phyloP scores from a whole-genome alignment of 1,140 invertebrate species.

The Luehdorfia chinensis region DNA sequence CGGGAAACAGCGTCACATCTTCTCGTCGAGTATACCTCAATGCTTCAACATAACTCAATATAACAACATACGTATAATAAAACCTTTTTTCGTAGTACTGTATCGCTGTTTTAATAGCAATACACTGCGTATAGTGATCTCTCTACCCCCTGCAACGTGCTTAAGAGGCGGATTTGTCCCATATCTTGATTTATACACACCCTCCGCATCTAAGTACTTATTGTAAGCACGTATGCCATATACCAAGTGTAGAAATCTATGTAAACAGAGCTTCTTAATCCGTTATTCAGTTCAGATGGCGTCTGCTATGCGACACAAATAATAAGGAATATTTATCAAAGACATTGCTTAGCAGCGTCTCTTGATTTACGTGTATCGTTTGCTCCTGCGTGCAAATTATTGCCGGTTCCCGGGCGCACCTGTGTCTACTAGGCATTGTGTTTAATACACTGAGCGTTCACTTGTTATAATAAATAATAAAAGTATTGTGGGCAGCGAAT shows the following conservation, averaged over 20 bases:
- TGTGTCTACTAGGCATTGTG: conserved; percentile 30
- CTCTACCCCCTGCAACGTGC: background rate
- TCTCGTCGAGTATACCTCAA: too few relatives aligned
- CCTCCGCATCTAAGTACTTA: background rate
- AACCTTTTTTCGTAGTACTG: too few relatives aligned
- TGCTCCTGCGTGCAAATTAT: conserved; percentile 46
- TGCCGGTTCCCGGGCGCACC: conserved; percentile 35
- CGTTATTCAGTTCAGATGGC: background rate
- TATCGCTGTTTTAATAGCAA: too few relatives aligned
- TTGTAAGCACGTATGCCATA: background rate
- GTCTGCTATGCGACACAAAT: conserved; percentile 24
- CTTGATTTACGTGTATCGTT: conserved; percentile 48
- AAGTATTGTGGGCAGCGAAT: conserved; percentile 16
- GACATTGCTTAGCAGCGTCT: conserved; percentile 33
- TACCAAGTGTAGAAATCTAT: background rate
- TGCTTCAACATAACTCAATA: too few relatives aligned
- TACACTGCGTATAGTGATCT: too few relatives aligned
- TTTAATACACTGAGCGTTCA: conserved; percentile 31
- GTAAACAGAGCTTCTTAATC: background rate
- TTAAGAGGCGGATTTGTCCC: background rate
- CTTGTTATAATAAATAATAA: conserved; percentile 4
- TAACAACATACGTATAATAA: too few relatives aligned
- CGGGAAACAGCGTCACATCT: too few relatives aligned
- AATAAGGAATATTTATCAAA: conserved; percentile 56
- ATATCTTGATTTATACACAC: background rate